A percentile compares a stretch with the other conserved stretches of the same genome.
Evolutionary conservation across 1,140 invertebrate genomes (phyloP).

Genomic region (Nephila pilipes): DNA sequence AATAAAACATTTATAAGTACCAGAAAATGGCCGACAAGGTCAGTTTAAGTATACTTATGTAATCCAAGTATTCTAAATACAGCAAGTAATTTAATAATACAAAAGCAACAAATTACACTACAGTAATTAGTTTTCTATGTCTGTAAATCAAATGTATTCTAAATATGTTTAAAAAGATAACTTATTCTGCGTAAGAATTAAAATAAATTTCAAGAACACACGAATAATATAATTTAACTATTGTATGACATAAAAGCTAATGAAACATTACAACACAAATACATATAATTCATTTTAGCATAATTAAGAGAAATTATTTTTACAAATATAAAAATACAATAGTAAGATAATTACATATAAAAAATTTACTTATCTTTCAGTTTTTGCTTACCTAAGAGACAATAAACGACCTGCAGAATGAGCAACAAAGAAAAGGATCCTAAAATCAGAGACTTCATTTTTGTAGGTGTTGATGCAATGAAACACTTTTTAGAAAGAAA

Average conservation of each 20-base stretch:
- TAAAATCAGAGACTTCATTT: constrained; percentile 40
- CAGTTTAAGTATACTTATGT: background rate
- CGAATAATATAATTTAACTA: no score
- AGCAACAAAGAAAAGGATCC: constrained; percentile 14
- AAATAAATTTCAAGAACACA: no score
- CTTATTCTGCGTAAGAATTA: no score
- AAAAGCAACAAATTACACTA: no score
- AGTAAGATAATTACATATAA: background rate
- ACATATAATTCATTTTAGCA: no score
- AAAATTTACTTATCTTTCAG: background rate
- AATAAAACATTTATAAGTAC: background rate
- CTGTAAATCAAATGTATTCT: no score
- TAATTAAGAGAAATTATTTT: background rate
- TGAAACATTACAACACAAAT: no score
- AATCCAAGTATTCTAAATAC: background rate
- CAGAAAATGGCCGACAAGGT: constrained; percentile 10
- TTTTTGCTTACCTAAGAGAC: background rate
- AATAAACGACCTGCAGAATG: constrained; percentile 20
- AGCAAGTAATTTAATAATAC: background rate
- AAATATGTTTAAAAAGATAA: no score
- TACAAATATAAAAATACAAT: background rate
- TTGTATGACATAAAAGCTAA: no score
- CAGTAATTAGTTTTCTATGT: no score
- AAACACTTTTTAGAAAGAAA: constrained; percentile 37
- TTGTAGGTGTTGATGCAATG: background rate